Percentiles rank a stretch among this genome's conserved stretches.
These are phyloP conservation scores for Leiothrix lutea DNA, from an alignment of 2,113 vertebrate species.

Conservation along the genomic window DNA sequence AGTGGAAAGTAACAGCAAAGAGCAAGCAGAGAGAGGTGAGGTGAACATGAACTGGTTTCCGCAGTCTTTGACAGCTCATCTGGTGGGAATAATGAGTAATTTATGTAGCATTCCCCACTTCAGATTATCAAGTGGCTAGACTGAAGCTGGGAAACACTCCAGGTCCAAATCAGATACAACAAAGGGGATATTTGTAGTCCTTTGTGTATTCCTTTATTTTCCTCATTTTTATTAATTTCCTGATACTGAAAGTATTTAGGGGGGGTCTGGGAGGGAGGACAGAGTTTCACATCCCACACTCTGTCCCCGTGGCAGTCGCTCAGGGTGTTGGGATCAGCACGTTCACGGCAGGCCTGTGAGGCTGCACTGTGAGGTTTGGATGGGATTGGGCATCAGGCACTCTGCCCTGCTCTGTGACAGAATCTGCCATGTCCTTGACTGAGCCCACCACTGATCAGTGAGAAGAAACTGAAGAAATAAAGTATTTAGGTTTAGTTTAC, in stretches of 20 bases:
- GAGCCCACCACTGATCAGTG: not conserved
- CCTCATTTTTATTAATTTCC: constrained; percentile 63
- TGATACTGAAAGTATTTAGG: not conserved
- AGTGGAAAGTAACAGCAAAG: constrained; percentile 2
- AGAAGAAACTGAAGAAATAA: not conserved
- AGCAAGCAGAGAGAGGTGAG: not conserved
- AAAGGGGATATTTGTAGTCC: constrained; percentile 44
- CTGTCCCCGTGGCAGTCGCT: not conserved
- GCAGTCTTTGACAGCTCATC: constrained; percentile 49
- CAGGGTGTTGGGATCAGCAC: not conserved
- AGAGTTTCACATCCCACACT: constrained; percentile 1
- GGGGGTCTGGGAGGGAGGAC: not conserved
- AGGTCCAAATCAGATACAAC: constrained; percentile 47
- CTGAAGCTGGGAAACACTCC: constrained; percentile 56
- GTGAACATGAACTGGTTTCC: constrained; percentile 35
- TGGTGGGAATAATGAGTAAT: constrained; percentile 58
- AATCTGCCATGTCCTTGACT: not conserved
- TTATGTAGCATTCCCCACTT: constrained; percentile 47
- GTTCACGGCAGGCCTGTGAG: not conserved
- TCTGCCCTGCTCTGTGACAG: not conserved
- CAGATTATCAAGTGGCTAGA: constrained; percentile 52
- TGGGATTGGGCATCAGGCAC: not conserved
- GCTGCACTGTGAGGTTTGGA: rapidly evolving
- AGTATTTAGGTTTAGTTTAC: not conserved
- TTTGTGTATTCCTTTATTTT: constrained; percentile 48